These are phyloP conservation scores for Periplaneta americana DNA, from an alignment of 1,140 invertebrate species.

Conservation along the genomic window DNA sequence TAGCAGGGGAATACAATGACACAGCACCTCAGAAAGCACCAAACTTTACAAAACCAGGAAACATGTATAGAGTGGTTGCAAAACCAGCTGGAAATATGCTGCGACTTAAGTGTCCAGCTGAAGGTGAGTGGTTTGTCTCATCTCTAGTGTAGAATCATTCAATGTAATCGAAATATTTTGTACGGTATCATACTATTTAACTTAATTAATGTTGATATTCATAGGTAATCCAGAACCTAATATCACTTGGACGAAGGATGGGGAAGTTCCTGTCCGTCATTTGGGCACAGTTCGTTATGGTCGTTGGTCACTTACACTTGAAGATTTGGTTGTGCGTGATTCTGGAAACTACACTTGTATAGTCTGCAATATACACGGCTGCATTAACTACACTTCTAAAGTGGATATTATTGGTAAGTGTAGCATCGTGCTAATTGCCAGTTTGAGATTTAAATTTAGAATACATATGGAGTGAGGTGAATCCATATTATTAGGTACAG, in stretches of 20 bases:
- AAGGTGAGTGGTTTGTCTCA: conserved; percentile 34
- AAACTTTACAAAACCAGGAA: conserved; percentile 44
- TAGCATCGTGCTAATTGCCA: no score
- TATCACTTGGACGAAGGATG: conserved; percentile 75
- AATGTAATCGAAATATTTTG: no score
- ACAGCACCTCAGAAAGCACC: conserved; percentile 24
- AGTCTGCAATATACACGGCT: conserved; percentile 71
- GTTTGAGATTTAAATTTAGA: no score
- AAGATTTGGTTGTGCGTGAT: conserved; percentile 70
- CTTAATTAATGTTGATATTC: background rate
- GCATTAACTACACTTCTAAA: conserved; percentile 66
- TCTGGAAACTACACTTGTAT: conserved; percentile 81
- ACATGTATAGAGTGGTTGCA: conserved; percentile 45
- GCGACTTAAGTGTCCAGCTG: conserved; percentile 55
- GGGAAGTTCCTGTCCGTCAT: conserved; percentile 47
- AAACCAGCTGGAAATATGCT: conserved; percentile 63
- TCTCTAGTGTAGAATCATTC: no score
- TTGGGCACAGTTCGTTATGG: conserved; percentile 50
- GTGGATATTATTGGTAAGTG: conserved; percentile 66
- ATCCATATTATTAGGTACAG: no score
- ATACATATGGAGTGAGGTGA: no score
- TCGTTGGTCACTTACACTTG: conserved; percentile 65
- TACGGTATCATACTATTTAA: background rate
- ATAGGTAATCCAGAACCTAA: conserved; percentile 68
- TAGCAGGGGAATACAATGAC: conserved; percentile 39